Evolutionary conservation across 1,140 invertebrate genomes (phyloP).

Genomic region (Euwallacea similis): DNA sequence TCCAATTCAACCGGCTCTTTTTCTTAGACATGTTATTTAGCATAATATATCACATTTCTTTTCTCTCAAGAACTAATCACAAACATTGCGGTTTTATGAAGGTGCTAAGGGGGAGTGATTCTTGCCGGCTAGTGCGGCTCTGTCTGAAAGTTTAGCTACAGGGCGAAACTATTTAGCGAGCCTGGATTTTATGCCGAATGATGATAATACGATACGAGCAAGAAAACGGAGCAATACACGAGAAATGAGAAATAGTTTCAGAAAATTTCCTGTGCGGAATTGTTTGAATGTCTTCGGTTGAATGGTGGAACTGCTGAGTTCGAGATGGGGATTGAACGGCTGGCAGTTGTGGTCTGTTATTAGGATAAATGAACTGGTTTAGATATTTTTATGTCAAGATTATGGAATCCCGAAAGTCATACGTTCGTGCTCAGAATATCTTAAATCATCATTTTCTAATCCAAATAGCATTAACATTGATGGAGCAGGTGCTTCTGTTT

Average conservation of each 20-base stretch:
- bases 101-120: not conserved
- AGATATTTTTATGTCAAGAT: no score
- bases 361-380: no score
- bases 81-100: not conserved
- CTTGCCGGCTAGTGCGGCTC: not conserved
- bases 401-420: no score
- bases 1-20: not conserved
- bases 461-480: no score
- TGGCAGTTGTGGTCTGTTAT: no score
- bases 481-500: no score
- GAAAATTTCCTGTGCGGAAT: conserved; percentile 22
- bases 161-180: conserved; percentile 26
- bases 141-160: conserved; percentile 18
- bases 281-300: conserved; percentile 13
- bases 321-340: no score
- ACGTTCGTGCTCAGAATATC: no score
- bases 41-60: not conserved
- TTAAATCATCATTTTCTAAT: no score
- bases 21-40: not conserved
- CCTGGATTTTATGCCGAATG: not conserved
- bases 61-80: not conserved
- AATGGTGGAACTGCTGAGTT: not conserved
- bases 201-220: conserved; percentile 21
- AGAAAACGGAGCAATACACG: conserved; percentile 15
- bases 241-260: conserved; percentile 29